These are phyloP conservation scores for Macroteleia sp. DNA, from an alignment of 2,888 invertebrate genomes.

Conservation along the genomic window DNA sequence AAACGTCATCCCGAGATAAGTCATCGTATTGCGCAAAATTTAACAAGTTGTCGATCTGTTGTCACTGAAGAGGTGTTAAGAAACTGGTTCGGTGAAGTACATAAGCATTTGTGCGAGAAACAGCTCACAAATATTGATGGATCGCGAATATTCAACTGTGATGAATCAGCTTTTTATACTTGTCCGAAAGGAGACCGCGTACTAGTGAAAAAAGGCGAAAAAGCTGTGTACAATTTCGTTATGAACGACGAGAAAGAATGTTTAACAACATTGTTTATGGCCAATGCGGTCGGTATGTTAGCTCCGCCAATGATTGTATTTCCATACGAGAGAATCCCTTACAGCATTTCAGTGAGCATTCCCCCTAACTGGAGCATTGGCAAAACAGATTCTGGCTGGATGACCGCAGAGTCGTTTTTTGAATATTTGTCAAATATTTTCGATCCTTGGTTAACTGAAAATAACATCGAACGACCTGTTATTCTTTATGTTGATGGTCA, in stretches of 20 bases:
- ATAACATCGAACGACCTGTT: conserved; percentile 75
- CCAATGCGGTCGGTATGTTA: conserved; percentile 69
- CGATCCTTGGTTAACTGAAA: conserved; percentile 76
- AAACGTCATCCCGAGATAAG: too few species aligned
- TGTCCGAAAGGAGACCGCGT: too few species aligned
- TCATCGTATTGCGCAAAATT: too few species aligned
- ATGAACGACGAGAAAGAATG: conserved; percentile 52
- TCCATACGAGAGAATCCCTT: conserved; percentile 74
- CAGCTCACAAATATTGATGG: too few species aligned
- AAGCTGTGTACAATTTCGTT: too few species aligned
- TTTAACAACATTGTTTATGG: conserved; percentile 35
- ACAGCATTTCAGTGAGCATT: conserved; percentile 66
- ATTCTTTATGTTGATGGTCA: conserved; percentile 82
- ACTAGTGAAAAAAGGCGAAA: too few species aligned
- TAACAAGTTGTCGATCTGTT: too few species aligned
- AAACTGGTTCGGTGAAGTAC: too few species aligned
- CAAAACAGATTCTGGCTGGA: conserved; percentile 82
- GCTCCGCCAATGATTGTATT: conserved; percentile 72
- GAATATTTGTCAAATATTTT: conserved; percentile 81
- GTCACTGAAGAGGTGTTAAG: too few species aligned
- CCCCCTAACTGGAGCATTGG: conserved; percentile 79
- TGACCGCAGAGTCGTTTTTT: conserved; percentile 79
- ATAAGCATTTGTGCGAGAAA: too few species aligned
- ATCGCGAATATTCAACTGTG: too few species aligned
- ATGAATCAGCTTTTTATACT: too few species aligned